A percentile compares a stretch with the other conserved stretches of the same genome.
Conservation (phyloP, 1,140 invertebrate species). For the Bombyx mori region ASM3026992v2 NC_085110.1:17549001-17549500, state of each 20-base stretch:
- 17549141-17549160: neutral
- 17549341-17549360: slow-evolving; percentile 84
- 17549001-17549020: slow-evolving; percentile 85
- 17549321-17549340: too few species aligned
- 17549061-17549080: slow-evolving; percentile 90
- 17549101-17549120: slow-evolving; percentile 77
- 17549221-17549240: too few species aligned
- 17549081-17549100: slow-evolving; percentile 85
- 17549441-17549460: slow-evolving; percentile 85
- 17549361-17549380: slow-evolving; percentile 85
- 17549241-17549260: too few species aligned
- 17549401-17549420: neutral
- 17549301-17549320: too few species aligned
- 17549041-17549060: slow-evolving; percentile 95
- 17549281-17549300: too few species aligned
- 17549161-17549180: too few species aligned
- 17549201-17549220: too few species aligned
- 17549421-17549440: neutral
- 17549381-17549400: slow-evolving; percentile 86
- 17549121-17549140: neutral
- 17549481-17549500: neutral
- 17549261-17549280: too few species aligned
- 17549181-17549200: too few species aligned
- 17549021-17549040: slow-evolving; percentile 92
- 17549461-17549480: slow-evolving; percentile 77